Conservation (phyloP, 2,113 vertebrate species). For the Raja brachyura region DNA sequence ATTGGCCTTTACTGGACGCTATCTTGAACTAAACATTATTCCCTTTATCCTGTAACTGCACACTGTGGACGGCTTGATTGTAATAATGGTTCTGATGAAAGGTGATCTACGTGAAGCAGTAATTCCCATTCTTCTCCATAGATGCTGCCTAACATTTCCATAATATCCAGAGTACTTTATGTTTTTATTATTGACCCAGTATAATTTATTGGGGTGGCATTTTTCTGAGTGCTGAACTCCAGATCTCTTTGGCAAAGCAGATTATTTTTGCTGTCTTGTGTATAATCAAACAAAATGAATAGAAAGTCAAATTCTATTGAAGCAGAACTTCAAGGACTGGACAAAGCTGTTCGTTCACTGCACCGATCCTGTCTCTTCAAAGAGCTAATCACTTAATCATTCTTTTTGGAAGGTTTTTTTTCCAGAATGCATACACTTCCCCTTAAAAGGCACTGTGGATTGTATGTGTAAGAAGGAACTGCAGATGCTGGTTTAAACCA, state of each 20-base stretch:
- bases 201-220: background rate
- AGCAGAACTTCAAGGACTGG: background rate
- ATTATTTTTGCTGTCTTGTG: background rate
- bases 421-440: background rate
- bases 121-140: no score
- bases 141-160: no score
- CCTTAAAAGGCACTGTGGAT: background rate
- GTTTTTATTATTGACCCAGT: background rate
- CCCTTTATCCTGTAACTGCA: no score
- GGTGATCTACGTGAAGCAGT: no score
- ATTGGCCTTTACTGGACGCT: no score
- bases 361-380: background rate
- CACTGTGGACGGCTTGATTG: no score
- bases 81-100: no score
- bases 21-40: no score
- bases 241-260: background rate
- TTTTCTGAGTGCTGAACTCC: background rate
- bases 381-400: background rate
- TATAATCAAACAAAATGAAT: background rate
- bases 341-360: background rate
- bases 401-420: background rate
- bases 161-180: no score
- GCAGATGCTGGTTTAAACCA: no score
- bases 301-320: background rate
- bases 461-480: background rate